Base-by-base conservation (phyloP, 2,113 vertebrate genomes). In the Brienomyrus brachyistius region DNA sequence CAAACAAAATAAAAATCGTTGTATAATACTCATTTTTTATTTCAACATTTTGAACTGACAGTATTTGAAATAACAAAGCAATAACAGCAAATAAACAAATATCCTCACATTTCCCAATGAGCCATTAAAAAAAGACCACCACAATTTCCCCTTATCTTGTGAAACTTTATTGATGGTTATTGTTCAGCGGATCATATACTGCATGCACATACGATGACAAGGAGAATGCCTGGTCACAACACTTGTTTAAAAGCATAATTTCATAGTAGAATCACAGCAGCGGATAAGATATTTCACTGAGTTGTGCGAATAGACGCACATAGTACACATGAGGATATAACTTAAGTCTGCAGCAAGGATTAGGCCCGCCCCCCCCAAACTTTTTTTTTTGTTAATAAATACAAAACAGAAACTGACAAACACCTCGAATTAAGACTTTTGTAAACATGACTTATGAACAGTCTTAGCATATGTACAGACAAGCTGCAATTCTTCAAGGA, bases 161-260 rank as follows among this genome's bases (percentile, higher is more conserved):
- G 97, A 97, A 97, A 98, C 96, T 98, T 99, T 98, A 98, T 98
- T 98, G 96, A 98, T 99, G 97, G 96, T 98, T 97, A 97, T 96
- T 97, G 96, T 96, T 97, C 97, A 97, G 97, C 96, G 96, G 96
- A 97, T 97, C 97, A 97, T 97, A 97, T 97, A 97, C 94, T 96
- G 97, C 98, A 99, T 98, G 97, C 98, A 98, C 97, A 97, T 97
- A 97, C 96, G 97, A 97, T 97, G 97, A 98, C 95, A 96, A 97
- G 97, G 97, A 97, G 97, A 97, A 97, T 97, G 97, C 97, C 95
- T 97, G 95, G 95, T 95, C 97, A 98, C 97, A 98, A 98, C 97
- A 98, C 96, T 97, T 97, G 95, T 90, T 97, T 96, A 97, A 84
- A 97, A 98, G 97, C 98, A 96, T 97, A 97, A 94, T 93, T 96